Evolutionary conservation across 2,888 invertebrate genomes (phyloP).

Genomic region (Xanthia icteritia): DNA sequence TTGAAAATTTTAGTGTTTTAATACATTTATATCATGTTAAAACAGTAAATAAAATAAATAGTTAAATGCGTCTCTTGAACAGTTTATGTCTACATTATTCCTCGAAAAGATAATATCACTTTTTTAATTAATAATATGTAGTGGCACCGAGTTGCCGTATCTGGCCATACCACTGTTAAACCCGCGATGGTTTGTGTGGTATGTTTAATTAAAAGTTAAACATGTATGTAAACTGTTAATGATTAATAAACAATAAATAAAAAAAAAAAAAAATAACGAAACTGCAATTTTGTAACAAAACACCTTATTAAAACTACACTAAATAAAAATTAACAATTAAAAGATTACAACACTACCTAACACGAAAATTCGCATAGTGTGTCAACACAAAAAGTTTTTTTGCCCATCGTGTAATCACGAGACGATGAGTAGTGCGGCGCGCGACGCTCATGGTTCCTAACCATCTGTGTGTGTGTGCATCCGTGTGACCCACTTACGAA

Average conservation of each 20-base stretch:
- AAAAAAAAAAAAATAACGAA: no score
- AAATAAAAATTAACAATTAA: conserved; percentile 57
- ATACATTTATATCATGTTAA: conserved; percentile 1
- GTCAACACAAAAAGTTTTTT: conserved; percentile 80
- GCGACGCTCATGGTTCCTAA: conserved; percentile 70
- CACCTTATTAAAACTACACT: conserved; percentile 14
- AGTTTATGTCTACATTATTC: background rate
- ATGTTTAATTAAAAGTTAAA: no score
- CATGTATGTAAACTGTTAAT: no score
- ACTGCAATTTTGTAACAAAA: conserved; percentile 26
- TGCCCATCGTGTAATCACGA: conserved; percentile 76
- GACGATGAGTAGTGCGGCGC: conserved; percentile 72
- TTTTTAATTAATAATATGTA: no score
- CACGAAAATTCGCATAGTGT: conserved; percentile 80
- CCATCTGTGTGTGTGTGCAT: conserved; percentile 81
- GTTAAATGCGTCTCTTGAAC: background rate
- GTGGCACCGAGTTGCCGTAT: no score
- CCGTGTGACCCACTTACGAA: conserved; percentile 89
- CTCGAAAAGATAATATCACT: background rate
- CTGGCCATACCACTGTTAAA: no score
- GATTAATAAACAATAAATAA: no score
- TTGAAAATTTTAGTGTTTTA: conserved; percentile 5
- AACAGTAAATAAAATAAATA: background rate
- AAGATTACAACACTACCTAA: conserved; percentile 50
- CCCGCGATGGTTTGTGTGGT: no score